Conservation (phyloP, 2,113 vertebrate species). For the mouse (Mus musculus) region GRCm39 chr11:76159001-76159500, state of each 20-base stretch:
- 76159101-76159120: slow-evolving; percentile 56
- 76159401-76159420: neutral
- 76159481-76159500: neutral
- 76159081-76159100: slow-evolving; percentile 62
- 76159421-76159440: neutral
- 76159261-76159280: neutral
- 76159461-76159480: neutral
- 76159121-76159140: slow-evolving; percentile 50
- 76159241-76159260: neutral
- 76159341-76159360: neutral
- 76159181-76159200: neutral
- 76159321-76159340: neutral
- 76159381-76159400: too few relatives aligned
- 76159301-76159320: neutral
- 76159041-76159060: slow-evolving; percentile 49
- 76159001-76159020: slow-evolving; percentile 1
- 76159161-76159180: neutral
- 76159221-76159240: slow-evolving; percentile 11
- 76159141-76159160: neutral
- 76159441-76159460: neutral
- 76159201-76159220: neutral
- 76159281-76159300: neutral
- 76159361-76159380: neutral
- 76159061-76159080: slow-evolving; percentile 66
- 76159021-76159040: neutral